A percentile compares a stretch with the other conserved stretches of the same genome.
Conservation (phyloP, 2,797 vertebrate genomes). For the Enteromius argenteus region DNA sequence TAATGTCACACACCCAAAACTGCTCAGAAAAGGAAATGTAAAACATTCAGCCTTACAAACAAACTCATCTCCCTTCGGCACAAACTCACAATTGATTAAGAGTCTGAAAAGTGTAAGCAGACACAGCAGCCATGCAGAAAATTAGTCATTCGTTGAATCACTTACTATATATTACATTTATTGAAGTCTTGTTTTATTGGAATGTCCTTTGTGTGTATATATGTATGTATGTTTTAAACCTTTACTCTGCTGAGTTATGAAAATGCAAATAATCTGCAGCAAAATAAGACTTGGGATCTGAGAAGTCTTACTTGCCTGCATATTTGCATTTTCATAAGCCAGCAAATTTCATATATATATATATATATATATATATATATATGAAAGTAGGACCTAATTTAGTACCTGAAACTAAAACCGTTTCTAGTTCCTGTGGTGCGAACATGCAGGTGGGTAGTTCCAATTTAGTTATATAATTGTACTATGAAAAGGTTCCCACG, state of each 20-base stretch:
- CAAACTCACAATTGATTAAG: neutral
- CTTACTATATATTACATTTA: neutral
- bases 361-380: no score
- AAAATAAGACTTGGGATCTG: neutral
- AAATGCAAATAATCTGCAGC: neutral
- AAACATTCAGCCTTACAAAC: slow-evolving; percentile 4
- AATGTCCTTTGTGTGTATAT: neutral
- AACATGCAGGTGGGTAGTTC: no score
- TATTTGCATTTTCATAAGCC: neutral
- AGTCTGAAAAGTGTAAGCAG: neutral
- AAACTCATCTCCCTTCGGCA: slow-evolving; percentile 1
- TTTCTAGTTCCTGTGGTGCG: no score
- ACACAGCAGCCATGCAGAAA: neutral
- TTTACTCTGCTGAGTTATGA: neutral
- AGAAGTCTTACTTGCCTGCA: neutral
- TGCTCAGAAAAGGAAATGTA: slow-evolving; percentile 8
- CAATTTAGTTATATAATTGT: no score
- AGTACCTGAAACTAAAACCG: no score
- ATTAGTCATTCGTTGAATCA: neutral
- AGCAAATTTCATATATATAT: neutral
- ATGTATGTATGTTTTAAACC: neutral
- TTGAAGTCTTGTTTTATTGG: neutral
- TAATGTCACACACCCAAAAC: slow-evolving; percentile 5
- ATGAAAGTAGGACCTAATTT: no score
- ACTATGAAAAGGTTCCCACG: no score